Evolutionary conservation across 2,113 vertebrate species (phyloP), one percentile per base, ranked within the genome.

Genomic region (Triplophysa tibetana): DNA sequence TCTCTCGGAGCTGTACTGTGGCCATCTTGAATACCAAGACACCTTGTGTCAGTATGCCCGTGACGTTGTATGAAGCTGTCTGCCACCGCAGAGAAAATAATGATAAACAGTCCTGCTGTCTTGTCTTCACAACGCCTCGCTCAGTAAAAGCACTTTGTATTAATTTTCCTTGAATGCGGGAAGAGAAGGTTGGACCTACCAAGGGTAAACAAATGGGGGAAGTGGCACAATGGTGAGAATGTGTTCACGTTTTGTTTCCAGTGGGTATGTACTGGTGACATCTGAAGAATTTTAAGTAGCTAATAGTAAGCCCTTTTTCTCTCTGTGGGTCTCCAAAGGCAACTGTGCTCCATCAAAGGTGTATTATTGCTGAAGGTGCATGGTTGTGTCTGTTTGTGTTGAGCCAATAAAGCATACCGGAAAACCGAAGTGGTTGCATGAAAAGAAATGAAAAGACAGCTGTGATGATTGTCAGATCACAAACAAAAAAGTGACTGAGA

Each of bases 231-330:
- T 43, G 41, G 54, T 60, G 33, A 14, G 60, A 75, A 63, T 75
- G 84, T 79, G 74, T 76, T 78, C 43, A 70, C 52, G 41, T 83
- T 83, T 84, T 88, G 75, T 80, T 84, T 87, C 78, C 65, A 87
- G 74, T 75, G 83, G 84, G 83, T 80, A 85, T 84, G 82, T 83
- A 87, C 85, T 89, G 87, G 88, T 90, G 90, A 86, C 88, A 86
- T 90, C 86, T 88, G 88, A 93, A 90, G 91, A 93, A 93, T 93
- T 91, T 93, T 92, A 93, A 93, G 88, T 88, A 91, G 93, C 90
- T 93, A 90, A 92, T 79, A 82, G 80, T 92, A 93, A 92, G 90
- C 90, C 89, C 84, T 79, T 77, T 75, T 45, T 33, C 76, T 80
- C 87, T 84, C 83, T 80, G 77, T 88, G 82, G 83, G 85, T 89